Evolutionary conservation across 1,140 invertebrate species (phyloP).

Genomic region (Gryllus bimaculatus): DNA sequence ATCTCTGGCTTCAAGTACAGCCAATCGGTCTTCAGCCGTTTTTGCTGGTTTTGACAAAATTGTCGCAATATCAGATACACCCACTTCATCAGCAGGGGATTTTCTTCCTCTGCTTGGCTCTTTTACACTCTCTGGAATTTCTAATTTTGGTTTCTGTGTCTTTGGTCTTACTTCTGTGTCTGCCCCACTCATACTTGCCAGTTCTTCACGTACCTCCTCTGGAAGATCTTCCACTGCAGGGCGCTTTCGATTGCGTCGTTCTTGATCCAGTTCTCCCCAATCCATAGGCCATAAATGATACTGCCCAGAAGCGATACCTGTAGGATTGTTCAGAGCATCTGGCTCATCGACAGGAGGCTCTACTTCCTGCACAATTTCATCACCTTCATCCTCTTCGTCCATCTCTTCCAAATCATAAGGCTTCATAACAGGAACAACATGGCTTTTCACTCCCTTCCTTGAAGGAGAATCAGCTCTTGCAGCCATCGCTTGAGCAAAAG

Average conservation of each 20-base stretch:
- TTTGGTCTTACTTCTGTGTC: not conserved
- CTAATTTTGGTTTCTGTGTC: not conserved
- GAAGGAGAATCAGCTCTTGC: not conserved
- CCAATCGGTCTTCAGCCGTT: not conserved
- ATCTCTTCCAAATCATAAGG: not conserved
- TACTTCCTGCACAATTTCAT: not conserved
- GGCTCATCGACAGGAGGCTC: not conserved
- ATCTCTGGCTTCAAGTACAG: not conserved
- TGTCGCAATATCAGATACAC: not conserved
- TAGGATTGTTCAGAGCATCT: not conserved
- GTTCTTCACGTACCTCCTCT: not conserved
- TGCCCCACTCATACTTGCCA: not conserved
- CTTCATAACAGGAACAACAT: not conserved
- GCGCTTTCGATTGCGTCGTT: not conserved
- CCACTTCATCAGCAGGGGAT: not conserved
- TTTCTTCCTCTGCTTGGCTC: not conserved
- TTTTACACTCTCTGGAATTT: not conserved
- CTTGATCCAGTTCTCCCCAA: not conserved
- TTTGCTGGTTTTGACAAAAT: not conserved
- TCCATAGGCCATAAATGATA: not conserved
- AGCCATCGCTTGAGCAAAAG: too few relatives aligned
- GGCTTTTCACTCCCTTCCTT: not conserved
- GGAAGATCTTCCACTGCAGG: not conserved
- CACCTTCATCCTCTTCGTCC: not conserved
- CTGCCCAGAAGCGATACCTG: not conserved